A percentile compares a stretch with the other conserved stretches of the same genome.
phyloP scores from a whole-genome alignment of 2,797 vertebrate genomes.

The Cheirogaleus major region DNA sequence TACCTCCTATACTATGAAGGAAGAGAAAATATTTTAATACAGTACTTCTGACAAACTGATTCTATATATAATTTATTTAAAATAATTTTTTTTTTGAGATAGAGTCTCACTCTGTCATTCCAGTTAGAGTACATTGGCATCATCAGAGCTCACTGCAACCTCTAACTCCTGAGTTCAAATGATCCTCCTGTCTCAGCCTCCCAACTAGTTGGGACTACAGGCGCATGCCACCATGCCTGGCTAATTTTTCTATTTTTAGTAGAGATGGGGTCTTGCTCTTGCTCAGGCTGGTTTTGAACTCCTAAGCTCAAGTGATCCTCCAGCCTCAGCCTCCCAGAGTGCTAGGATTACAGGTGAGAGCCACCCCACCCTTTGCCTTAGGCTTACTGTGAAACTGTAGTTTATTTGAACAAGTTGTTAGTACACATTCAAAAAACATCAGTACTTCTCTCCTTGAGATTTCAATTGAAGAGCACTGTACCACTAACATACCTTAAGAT shows the following conservation, averaged over 20 bases:
- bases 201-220: background rate
- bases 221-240: background rate
- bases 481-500: background rate
- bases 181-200: background rate
- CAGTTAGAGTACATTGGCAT: background rate
- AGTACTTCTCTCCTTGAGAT: background rate
- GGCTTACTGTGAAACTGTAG: background rate
- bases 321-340: background rate
- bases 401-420: background rate
- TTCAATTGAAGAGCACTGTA: constrained; percentile 9
- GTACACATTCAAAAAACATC: background rate
- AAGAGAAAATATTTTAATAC: background rate
- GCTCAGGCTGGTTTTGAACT: background rate
- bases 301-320: background rate
- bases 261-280: background rate
- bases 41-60: background rate
- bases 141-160: background rate
- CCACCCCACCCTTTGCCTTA: background rate
- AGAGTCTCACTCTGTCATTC: background rate
- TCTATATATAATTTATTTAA: background rate
- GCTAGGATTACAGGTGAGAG: background rate
- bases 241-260: background rate
- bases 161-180: background rate
- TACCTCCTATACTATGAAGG: no score
- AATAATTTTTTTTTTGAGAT: background rate